Percentiles rank a stretch among this genome's conserved stretches.
Evolutionary conservation across 1,140 invertebrate genomes (phyloP).

Genomic region (Penaeus japonicus): DNA sequence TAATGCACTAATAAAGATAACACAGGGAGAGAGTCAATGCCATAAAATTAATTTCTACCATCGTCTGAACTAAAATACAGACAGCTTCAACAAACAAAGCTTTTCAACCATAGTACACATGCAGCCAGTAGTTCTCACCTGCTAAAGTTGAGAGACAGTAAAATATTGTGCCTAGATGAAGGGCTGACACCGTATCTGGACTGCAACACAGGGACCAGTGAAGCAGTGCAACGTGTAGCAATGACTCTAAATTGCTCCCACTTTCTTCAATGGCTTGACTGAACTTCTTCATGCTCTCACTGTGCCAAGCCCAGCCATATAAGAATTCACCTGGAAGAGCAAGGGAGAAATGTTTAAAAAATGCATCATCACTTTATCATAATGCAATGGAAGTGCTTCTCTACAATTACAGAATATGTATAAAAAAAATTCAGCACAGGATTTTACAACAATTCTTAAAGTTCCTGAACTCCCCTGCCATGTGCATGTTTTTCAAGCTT

Average conservation of each 20-base stretch:
- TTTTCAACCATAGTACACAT: too few species aligned
- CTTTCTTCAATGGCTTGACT: not conserved
- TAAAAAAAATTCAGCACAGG: too few species aligned
- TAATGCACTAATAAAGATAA: too few species aligned
- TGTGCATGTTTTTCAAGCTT: too few species aligned
- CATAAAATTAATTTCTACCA: too few species aligned
- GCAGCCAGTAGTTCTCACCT: not conserved
- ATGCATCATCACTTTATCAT: not conserved
- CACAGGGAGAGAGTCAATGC: too few species aligned
- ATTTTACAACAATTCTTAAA: too few species aligned
- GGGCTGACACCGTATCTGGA: conserved; percentile 20
- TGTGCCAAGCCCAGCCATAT: conserved; percentile 41
- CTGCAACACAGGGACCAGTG: conserved; percentile 16
- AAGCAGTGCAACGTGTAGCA: conserved; percentile 32
- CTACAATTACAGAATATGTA: too few species aligned
- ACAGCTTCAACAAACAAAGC: too few species aligned
- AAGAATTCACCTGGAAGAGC: conserved; percentile 30
- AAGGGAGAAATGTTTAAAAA: not conserved
- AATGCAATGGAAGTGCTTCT: not conserved
- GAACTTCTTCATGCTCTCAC: conserved; percentile 44
- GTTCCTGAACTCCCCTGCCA: too few species aligned
- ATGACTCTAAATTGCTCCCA: conserved; percentile 9
- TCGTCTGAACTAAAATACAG: too few species aligned
- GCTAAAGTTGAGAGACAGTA: conserved; percentile 30
- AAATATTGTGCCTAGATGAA: conserved; percentile 39